Evolutionary conservation across 2,113 vertebrate genomes (phyloP).

Genomic region (Mus spicilegus): DNA sequence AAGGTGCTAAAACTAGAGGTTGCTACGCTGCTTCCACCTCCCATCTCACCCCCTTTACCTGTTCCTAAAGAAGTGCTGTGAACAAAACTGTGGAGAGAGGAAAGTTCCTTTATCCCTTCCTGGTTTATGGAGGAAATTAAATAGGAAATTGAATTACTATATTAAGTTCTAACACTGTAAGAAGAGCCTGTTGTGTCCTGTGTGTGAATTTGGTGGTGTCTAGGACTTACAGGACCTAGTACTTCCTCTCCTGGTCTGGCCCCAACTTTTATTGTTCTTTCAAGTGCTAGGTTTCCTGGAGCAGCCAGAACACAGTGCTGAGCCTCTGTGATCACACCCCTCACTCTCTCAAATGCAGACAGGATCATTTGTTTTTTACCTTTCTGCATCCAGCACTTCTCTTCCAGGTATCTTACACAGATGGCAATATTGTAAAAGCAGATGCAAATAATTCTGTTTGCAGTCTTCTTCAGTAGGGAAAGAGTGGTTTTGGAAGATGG

Average conservation of each 20-base stretch:
- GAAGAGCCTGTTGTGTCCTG: background rate
- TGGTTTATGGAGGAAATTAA: background rate
- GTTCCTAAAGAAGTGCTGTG: constrained; percentile 9
- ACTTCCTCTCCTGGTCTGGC: background rate
- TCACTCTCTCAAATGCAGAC: background rate
- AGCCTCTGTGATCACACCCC: background rate
- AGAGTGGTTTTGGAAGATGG: background rate
- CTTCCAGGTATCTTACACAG: constrained; percentile 41
- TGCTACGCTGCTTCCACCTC: background rate
- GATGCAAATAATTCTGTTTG: background rate
- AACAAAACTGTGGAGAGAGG: background rate
- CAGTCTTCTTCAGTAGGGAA: background rate
- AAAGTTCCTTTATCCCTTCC: background rate
- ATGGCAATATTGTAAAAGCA: background rate
- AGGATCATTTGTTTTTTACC: too few species aligned
- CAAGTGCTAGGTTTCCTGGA: background rate
- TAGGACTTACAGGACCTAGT: background rate
- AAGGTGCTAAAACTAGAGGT: background rate
- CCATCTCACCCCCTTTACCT: background rate
- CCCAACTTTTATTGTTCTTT: background rate
- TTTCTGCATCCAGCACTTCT: constrained; percentile 26
- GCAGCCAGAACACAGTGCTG: background rate
- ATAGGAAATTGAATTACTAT: constrained; percentile 34
- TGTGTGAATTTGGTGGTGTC: background rate
- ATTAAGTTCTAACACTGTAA: constrained; percentile 53